Evolutionary conservation across 2,797 vertebrate genomes (phyloP).

Genomic region (Microcaecilia unicolor): DNA sequence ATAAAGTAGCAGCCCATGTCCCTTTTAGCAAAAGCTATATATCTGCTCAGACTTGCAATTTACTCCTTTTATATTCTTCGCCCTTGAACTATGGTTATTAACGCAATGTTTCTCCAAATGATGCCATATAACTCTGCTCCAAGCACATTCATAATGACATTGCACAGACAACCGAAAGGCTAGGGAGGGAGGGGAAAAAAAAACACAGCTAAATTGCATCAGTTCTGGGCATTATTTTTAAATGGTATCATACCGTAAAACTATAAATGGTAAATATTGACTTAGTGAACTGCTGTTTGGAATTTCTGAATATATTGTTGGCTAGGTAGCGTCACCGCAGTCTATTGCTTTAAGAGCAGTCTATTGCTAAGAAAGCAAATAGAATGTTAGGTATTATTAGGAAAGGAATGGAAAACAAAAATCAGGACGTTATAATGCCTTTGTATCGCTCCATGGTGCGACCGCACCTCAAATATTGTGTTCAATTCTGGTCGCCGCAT

Average conservation of each 20-base stretch:
- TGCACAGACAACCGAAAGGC: conserved; percentile 43
- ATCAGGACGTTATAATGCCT: too few relatives aligned
- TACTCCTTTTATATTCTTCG: conserved; percentile 72
- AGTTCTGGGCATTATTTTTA: conserved; percentile 33
- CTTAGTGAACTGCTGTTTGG: conserved; percentile 1
- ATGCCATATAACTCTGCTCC: conserved; percentile 65
- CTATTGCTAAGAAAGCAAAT: too few relatives aligned
- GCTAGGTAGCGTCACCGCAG: fast-evolving
- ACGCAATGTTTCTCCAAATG: conserved; percentile 73
- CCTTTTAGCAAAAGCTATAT: conserved; percentile 72
- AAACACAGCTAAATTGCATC: conserved; percentile 26
- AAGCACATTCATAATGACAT: conserved; percentile 57
- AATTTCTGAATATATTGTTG: not conserved
- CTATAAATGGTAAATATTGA: conserved; percentile 9
- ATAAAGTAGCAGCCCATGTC: conserved; percentile 62
- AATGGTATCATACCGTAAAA: conserved; percentile 21
- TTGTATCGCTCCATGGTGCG: too few relatives aligned
- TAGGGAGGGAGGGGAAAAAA: conserved; percentile 14
- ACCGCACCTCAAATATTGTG: too few relatives aligned
- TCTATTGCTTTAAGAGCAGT: not conserved
- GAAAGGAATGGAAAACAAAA: too few relatives aligned
- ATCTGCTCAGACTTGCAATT: conserved; percentile 73
- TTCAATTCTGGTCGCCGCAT: too few relatives aligned
- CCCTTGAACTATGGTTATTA: conserved; percentile 80
- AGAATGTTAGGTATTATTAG: too few relatives aligned